These are phyloP conservation scores for Branchinecta lynchi DNA, from an alignment of 1,140 invertebrate species.

Conservation along the genomic window DNA sequence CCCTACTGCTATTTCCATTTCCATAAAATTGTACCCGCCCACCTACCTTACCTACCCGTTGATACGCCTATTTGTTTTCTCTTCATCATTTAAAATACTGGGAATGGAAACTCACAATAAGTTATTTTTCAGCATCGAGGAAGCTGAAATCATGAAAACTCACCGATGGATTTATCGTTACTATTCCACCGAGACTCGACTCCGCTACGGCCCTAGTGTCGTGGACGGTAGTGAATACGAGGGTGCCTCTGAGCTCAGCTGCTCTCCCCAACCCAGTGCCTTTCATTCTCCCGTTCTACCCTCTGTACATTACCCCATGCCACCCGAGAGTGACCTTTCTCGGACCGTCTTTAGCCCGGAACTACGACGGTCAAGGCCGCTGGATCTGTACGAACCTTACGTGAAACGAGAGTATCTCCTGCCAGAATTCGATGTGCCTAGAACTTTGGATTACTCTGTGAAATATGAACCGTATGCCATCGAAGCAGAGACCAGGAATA, in stretches of 20 bases:
- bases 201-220: not conserved
- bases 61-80: too few species aligned
- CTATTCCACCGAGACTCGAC: not conserved
- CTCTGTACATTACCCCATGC: not conserved
- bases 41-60: too few species aligned
- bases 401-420: not conserved
- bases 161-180: slow-evolving; percentile 7
- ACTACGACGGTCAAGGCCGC: not conserved
- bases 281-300: slow-evolving; percentile 1
- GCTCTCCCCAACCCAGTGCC: not conserved
- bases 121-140: not conserved
- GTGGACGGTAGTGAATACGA: not conserved
- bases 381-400: not conserved
- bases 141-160: not conserved
- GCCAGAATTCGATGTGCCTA: not conserved
- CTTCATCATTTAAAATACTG: too few species aligned
- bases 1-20: too few species aligned
- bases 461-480: slow-evolving; percentile 3
- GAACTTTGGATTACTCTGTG: not conserved
- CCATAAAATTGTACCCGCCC: too few species aligned
- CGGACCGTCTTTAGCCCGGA: not conserved
- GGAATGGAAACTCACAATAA: too few species aligned
- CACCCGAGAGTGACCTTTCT: not conserved
- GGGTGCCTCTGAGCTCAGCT: not conserved
- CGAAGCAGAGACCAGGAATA: not conserved